A percentile compares a stretch with the other conserved stretches of the same genome.
These are phyloP conservation scores for Tenebrio molitor DNA, from an alignment of 1,140 invertebrate species.

Conservation along the genomic window DNA sequence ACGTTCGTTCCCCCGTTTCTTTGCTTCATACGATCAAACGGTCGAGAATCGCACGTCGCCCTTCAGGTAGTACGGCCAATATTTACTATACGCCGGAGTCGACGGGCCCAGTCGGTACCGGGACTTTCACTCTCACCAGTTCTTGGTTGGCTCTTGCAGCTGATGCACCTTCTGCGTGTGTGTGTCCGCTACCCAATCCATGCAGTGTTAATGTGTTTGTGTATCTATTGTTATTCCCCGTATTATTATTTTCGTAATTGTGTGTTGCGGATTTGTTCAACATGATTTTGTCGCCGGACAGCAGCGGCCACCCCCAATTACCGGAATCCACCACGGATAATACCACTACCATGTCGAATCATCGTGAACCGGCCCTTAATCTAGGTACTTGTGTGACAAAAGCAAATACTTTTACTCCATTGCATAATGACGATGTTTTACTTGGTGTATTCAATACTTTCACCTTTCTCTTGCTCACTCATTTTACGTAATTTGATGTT, in stretches of 20 bases:
- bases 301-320: slow-evolving; percentile 61
- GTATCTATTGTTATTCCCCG: background rate
- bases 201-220: slow-evolving; percentile 7
- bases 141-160: slow-evolving; percentile 53
- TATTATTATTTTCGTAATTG: no score
- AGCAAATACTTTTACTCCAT: background rate
- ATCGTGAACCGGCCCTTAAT: slow-evolving; percentile 64
- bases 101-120: slow-evolving; percentile 63
- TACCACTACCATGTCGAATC: no score
- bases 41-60: slow-evolving; percentile 61
- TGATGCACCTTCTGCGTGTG: slow-evolving; percentile 43
- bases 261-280: no score
- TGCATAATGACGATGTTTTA: slow-evolving; percentile 45
- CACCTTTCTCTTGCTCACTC: slow-evolving; percentile 44
- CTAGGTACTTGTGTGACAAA: slow-evolving; percentile 64
- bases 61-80: slow-evolving; percentile 65
- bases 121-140: slow-evolving; percentile 67
- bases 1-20: slow-evolving; percentile 53
- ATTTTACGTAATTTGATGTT: slow-evolving; percentile 28
- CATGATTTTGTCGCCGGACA: slow-evolving; percentile 66
- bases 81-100: slow-evolving; percentile 64
- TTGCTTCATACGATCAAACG: slow-evolving; percentile 46
- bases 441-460: slow-evolving; percentile 53
- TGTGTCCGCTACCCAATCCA: slow-evolving; percentile 14
- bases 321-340: slow-evolving; percentile 58